Base-by-base conservation (phyloP, 2,888 invertebrate genomes). In the Ennomos fuscantarius region DNA sequence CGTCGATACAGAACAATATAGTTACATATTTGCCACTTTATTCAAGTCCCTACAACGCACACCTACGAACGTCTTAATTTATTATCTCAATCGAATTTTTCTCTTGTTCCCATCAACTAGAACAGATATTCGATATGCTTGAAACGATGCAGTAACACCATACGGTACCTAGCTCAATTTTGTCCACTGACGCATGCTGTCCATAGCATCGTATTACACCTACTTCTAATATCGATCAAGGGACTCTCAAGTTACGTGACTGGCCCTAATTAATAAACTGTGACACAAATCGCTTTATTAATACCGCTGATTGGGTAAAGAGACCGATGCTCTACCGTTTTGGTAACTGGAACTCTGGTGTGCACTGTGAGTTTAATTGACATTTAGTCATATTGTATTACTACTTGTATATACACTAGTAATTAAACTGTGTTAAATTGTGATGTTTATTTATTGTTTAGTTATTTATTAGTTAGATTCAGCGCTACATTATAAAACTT, bases 201-300 rank as follows among this genome's bases (percentile, higher is more conserved):
- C 57, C 5, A 6, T 58, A 56, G 66, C 60, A 61, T 72, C 53
- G 60, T 66, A 68, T 70, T 71, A 63, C 71, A 64, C 60, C 62
- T 68, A 72, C 64, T 65, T 67, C 56, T 66, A 69, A 62, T 73
- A 72, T 79, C 73, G 73, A 77, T 74, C 74, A 67, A 68, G 60
- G 52, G 52, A 60, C 69, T 70, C 68, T 84, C 78, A 74, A 71
- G 72, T 85, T 82, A 76, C 81, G 8, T 11, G 48, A 37, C 45
- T 78, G 78, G 62, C 76, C 79, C 72, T 80, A 85, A 85, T 87
- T 81, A 68, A 73, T 66, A 69, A 63, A 68, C 62, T 53, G 42
- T 52, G 59, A 39, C 68, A 73, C 76, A 76, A 74, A 79, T 74
- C 69, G 70, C 66, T 79, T 77, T 72, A 81, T 77, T 68, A 69